A percentile compares a stretch with the other conserved stretches of the same genome.
phyloP scores from a whole-genome alignment of 2,113 vertebrate genomes.

The Pycnonotus jocosus region DNA sequence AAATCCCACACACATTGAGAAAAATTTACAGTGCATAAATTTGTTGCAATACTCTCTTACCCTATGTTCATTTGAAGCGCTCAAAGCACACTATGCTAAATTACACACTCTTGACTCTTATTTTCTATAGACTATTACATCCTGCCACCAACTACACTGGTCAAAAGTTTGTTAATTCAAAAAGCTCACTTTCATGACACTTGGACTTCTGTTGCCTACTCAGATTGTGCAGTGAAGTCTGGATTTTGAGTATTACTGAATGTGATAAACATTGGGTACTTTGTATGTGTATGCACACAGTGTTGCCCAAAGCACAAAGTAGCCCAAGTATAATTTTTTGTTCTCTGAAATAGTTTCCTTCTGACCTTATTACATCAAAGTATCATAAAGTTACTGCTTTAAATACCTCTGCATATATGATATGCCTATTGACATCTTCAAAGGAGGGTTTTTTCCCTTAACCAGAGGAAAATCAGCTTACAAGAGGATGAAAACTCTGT shows the following conservation, averaged over 20 bases:
- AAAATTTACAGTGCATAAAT: conserved; percentile 4
- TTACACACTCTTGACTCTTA: not conserved
- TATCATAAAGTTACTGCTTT: not conserved
- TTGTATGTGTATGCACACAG: not conserved
- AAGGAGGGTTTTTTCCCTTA: not conserved
- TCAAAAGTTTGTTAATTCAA: not conserved
- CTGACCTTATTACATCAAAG: not conserved
- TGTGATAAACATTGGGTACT: not conserved
- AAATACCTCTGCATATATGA: not conserved
- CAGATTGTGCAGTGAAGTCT: not conserved
- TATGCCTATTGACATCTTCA: not conserved
- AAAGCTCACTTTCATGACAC: not conserved
- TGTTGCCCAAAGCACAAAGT: not conserved
- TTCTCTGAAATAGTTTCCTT: not conserved
- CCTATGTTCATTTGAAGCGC: not conserved
- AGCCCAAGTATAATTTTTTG: not conserved
- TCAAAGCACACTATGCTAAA: not conserved
- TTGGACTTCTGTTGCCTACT: not conserved
- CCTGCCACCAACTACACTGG: not conserved
- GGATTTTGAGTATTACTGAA: not conserved
- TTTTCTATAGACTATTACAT: not conserved
- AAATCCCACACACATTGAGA: not conserved
- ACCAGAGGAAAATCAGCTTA: not conserved
- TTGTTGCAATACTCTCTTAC: not conserved
- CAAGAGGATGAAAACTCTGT: not conserved